These are phyloP conservation scores for Carassius carassius DNA, from an alignment of 2,113 vertebrate genomes.

Conservation along the genomic window DNA sequence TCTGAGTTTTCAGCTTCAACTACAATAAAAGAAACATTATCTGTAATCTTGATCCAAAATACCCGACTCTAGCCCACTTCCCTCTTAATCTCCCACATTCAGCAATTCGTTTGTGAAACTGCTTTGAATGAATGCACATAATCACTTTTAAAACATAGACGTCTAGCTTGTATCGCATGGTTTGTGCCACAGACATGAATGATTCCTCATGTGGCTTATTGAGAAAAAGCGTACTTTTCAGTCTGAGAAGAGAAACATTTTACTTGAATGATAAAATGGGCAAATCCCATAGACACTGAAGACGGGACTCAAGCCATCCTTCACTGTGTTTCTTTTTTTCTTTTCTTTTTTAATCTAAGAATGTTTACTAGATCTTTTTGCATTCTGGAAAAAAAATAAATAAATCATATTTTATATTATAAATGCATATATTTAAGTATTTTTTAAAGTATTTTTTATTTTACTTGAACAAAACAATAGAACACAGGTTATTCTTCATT, in stretches of 20 bases:
- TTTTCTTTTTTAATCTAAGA: no score
- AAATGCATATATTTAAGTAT: background rate
- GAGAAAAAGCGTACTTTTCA: background rate
- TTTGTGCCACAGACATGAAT: background rate
- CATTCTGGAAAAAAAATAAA: background rate
- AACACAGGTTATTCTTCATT: background rate
- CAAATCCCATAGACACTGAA: background rate
- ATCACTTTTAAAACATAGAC: background rate
- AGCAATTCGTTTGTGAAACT: background rate
- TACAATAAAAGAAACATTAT: background rate
- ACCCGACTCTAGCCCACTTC: background rate
- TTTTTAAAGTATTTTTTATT: background rate
- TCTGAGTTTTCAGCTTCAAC: background rate
- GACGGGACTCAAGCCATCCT: background rate
- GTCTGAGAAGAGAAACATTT: background rate
- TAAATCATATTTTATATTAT: background rate
- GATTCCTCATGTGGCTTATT: background rate
- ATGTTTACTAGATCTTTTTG: background rate
- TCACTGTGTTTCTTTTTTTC: no score
- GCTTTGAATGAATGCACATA: slow-evolving; percentile 10
- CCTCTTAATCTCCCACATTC: background rate
- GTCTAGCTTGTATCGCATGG: background rate
- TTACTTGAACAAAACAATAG: background rate
- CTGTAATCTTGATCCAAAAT: background rate
- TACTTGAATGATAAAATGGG: background rate